Conservation (phyloP, 2,113 vertebrate species). For the Serilophus lunatus region DNA sequence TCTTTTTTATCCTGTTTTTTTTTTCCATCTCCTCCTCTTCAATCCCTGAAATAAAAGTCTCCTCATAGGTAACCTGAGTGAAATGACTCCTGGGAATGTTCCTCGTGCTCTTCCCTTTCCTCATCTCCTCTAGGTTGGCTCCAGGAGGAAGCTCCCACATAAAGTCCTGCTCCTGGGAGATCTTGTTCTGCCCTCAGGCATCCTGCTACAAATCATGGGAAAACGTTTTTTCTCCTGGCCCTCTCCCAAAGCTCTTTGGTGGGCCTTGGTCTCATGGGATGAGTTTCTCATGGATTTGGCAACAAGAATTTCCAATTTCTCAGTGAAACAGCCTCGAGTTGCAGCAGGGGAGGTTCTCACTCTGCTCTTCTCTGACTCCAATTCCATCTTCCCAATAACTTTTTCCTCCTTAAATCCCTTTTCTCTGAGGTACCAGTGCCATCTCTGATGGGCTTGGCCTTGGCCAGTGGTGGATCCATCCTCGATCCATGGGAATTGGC, state of each 20-base stretch:
- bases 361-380: not conserved
- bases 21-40: not conserved
- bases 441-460: not conserved
- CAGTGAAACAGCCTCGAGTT: not conserved
- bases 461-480: not conserved
- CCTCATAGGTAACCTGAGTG: not conserved
- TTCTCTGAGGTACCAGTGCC: too few species aligned
- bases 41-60: not conserved
- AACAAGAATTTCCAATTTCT: not conserved
- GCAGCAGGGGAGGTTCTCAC: not conserved
- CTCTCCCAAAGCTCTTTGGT: not conserved
- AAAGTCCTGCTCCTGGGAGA: not conserved
- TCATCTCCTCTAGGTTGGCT: not conserved
- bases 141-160: not conserved
- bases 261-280: not conserved
- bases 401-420: not conserved
- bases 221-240: not conserved
- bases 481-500: not conserved
- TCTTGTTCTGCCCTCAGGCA: not conserved
- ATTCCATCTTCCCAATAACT: not conserved
- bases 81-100: not conserved
- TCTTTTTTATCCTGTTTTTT: not conserved
- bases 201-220: not conserved
- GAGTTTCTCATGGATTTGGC: not conserved
- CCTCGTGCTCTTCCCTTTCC: not conserved